Percentiles rank a stretch among this genome's conserved stretches.
phyloP scores from a whole-genome alignment of 2,888 invertebrate species.

The Heteromurus nitidus region DNA sequence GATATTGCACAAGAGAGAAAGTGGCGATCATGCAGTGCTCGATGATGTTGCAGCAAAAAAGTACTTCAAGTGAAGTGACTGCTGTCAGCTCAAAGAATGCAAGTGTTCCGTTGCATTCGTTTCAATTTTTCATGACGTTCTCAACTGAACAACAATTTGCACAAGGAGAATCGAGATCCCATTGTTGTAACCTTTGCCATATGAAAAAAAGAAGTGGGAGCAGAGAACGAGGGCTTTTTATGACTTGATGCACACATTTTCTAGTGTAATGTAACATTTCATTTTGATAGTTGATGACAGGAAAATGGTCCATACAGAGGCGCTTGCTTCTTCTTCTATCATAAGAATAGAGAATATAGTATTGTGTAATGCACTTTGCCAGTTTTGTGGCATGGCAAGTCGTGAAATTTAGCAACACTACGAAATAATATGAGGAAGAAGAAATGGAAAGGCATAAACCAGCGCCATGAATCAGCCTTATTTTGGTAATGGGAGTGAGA shows the following conservation, averaged over 20 bases:
- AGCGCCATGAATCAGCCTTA: too few relatives aligned
- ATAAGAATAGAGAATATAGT: too few relatives aligned
- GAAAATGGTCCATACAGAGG: neutral
- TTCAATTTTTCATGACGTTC: slow-evolving; percentile 40
- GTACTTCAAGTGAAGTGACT: neutral
- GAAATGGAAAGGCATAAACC: too few relatives aligned
- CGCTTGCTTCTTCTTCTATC: too few relatives aligned
- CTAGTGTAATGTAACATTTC: slow-evolving; percentile 23
- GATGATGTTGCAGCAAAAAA: neutral
- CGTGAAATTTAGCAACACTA: slow-evolving; percentile 41
- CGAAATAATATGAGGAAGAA: slow-evolving; percentile 29
- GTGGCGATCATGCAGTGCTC: neutral
- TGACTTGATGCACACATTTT: slow-evolving; percentile 9
- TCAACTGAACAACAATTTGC: slow-evolving; percentile 32
- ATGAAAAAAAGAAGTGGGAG: neutral
- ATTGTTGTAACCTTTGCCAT: neutral
- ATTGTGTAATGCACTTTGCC: too few relatives aligned
- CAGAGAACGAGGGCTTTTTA: neutral
- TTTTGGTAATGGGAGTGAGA: too few relatives aligned
- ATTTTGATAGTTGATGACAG: slow-evolving; percentile 23
- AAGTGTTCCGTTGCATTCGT: slow-evolving; percentile 22
- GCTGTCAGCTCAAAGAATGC: slow-evolving; percentile 46
- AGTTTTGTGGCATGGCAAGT: slow-evolving; percentile 31
- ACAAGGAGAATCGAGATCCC: neutral
- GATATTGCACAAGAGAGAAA: neutral